These are phyloP conservation scores for Diplodus sargus DNA, from an alignment of 2,797 vertebrate genomes.

Conservation along the genomic window DNA sequence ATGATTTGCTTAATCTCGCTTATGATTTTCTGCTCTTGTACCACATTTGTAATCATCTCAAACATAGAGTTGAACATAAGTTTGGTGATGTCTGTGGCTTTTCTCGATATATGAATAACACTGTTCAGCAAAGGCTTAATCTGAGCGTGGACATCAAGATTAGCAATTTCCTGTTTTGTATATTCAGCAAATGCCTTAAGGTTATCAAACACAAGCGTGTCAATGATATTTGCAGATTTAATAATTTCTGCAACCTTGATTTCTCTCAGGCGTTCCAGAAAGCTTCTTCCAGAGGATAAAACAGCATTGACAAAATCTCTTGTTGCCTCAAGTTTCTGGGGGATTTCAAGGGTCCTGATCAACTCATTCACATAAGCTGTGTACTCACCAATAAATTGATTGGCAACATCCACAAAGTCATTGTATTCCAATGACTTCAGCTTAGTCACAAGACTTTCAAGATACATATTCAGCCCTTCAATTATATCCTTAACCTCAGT, in stretches of 20 bases:
- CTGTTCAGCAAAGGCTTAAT: no score
- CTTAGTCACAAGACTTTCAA: slow-evolving; percentile 78
- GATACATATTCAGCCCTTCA: slow-evolving; percentile 82
- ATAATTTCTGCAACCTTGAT: slow-evolving; percentile 80
- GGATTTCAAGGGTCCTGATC: slow-evolving; percentile 85
- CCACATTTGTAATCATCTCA: neutral
- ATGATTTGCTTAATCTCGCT: slow-evolving; percentile 27
- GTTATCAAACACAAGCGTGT: slow-evolving; percentile 73
- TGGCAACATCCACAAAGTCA: slow-evolving; percentile 84
- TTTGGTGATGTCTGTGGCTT: no score
- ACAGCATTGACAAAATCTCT: slow-evolving; percentile 79
- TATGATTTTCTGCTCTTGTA: slow-evolving; percentile 6
- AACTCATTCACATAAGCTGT: slow-evolving; percentile 82
- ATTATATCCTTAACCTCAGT: slow-evolving; percentile 84
- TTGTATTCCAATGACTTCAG: slow-evolving; percentile 88
- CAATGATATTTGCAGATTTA: slow-evolving; percentile 79
- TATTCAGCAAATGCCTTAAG: slow-evolving; percentile 81
- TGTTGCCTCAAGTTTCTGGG: slow-evolving; percentile 84
- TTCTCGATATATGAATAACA: no score
- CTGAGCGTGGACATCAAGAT: slow-evolving; percentile 80
- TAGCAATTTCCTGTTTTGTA: slow-evolving; percentile 79
- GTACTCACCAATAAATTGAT: slow-evolving; percentile 80
- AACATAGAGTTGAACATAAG: neutral
- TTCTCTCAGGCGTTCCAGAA: slow-evolving; percentile 78
- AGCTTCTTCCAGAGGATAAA: slow-evolving; percentile 60